A percentile compares a stretch with the other conserved stretches of the same genome.
These are phyloP conservation scores for Nebria ingens DNA, from an alignment of 1,140 invertebrate genomes.

Conservation along the genomic window DNA sequence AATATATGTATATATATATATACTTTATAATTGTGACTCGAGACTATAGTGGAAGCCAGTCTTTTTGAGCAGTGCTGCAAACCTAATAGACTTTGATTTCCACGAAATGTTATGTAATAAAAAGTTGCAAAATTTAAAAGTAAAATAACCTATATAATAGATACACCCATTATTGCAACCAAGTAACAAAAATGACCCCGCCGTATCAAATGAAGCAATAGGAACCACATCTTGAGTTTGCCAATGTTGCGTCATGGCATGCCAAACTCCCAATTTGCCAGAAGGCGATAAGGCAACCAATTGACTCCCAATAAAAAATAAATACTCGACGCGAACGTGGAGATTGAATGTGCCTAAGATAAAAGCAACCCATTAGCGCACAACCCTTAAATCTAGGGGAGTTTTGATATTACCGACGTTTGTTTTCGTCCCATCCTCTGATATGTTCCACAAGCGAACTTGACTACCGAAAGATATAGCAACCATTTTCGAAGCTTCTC, in stretches of 20 bases:
- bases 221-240: constrained; percentile 92
- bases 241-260: constrained; percentile 97
- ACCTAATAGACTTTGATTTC: no score
- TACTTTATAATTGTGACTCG: constrained; percentile 14
- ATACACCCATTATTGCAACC: constrained; percentile 95
- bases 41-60: no score
- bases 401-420: constrained; percentile 54
- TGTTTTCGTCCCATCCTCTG: constrained; percentile 62
- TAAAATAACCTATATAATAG: constrained; percentile 81
- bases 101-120: no score
- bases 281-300: constrained; percentile 85
- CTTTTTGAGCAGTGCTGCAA: no score
- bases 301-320: constrained; percentile 96
- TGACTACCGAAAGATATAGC: constrained; percentile 78
- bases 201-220: constrained; percentile 91
- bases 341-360: constrained; percentile 73
- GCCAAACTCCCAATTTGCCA: constrained; percentile 98
- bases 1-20: constrained; percentile 17
- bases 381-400: not conserved
- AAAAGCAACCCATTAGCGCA: not conserved
- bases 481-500: constrained; percentile 66
- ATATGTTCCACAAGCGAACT: constrained; percentile 83
- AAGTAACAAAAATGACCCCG: constrained; percentile 87
- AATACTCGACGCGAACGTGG: constrained; percentile 83
- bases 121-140: constrained; percentile 12